Evolutionary conservation across 2,113 vertebrate genomes (phyloP).

Genomic region (Seriola aureovittata): DNA sequence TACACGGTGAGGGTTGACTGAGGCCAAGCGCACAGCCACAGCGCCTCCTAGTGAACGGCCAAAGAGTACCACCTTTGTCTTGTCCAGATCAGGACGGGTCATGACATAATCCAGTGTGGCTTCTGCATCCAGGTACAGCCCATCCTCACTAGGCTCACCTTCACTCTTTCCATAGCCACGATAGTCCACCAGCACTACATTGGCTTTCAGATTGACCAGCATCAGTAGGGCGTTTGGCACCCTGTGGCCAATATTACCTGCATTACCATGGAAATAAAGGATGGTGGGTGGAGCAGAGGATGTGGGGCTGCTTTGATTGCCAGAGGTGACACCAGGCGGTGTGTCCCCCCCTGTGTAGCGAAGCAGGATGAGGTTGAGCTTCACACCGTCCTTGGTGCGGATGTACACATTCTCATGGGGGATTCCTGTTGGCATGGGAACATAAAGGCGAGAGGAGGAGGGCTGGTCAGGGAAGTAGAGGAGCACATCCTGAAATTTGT

Average conservation of each 20-base stretch:
- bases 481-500: constrained; percentile 98
- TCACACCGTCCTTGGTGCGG: constrained; percentile 96
- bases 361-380: constrained; percentile 95
- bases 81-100: constrained; percentile 97
- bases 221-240: constrained; percentile 97
- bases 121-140: constrained; percentile 94
- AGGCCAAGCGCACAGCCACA: constrained; percentile 95
- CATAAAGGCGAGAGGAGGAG: constrained; percentile 96
- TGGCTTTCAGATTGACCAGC: constrained; percentile 98
- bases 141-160: constrained; percentile 95
- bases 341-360: constrained; percentile 92
- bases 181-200: constrained; percentile 96
- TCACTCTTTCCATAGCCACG: constrained; percentile 98
- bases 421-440: constrained; percentile 97
- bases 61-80: constrained; percentile 97
- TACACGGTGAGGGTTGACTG: constrained; percentile 95
- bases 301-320: constrained; percentile 82
- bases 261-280: constrained; percentile 98
- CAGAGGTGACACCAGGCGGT: constrained; percentile 74
- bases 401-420: constrained; percentile 96
- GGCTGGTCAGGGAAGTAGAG: constrained; percentile 99
- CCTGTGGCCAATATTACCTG: constrained; percentile 97
- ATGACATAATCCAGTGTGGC: constrained; percentile 97
- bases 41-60: constrained; percentile 98
- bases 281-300: constrained; percentile 88